A percentile compares a stretch with the other conserved stretches of the same genome.
These are phyloP conservation scores for Parauchenoglanis ngamensis DNA, from an alignment of 2,797 vertebrate species.

Conservation along the genomic window DNA sequence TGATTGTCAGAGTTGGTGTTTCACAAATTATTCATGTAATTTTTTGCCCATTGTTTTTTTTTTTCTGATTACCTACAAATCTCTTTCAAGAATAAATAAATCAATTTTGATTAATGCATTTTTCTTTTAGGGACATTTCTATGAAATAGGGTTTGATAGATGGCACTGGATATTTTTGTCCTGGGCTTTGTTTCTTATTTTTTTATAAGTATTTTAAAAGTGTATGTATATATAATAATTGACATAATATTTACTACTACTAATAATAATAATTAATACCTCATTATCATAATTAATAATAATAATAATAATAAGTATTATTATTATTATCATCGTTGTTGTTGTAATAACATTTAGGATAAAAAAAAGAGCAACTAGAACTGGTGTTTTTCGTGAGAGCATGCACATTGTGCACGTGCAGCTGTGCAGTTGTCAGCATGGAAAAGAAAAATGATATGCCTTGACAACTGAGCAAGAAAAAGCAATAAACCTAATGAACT, in stretches of 20 bases:
- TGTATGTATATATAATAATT: neutral
- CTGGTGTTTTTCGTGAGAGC: neutral
- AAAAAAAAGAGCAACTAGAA: neutral
- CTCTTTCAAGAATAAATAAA: constrained; percentile 54
- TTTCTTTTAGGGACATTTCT: constrained; percentile 48
- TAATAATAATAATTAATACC: neutral
- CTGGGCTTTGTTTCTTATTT: constrained; percentile 30
- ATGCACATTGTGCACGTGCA: constrained; percentile 35
- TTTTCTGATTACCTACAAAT: constrained; percentile 59
- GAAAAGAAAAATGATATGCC: constrained; percentile 33
- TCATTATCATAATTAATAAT: neutral
- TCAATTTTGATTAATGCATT: constrained; percentile 49
- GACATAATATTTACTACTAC: neutral
- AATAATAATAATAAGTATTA: neutral
- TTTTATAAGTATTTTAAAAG: neutral
- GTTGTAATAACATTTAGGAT: neutral
- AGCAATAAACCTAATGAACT: constrained; percentile 50
- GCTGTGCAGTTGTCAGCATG: constrained; percentile 33
- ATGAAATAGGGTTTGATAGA: constrained; percentile 52
- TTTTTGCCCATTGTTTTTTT: constrained; percentile 50
- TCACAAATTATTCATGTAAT: constrained; percentile 59
- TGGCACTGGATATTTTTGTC: neutral
- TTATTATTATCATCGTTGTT: neutral
- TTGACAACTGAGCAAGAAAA: constrained; percentile 52
- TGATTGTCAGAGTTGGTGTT: constrained; percentile 53